Evolutionary conservation across 2,113 vertebrate genomes (phyloP), one percentile per base, ranked within the genome.

Genomic region (Podocnemis expansa): DNA sequence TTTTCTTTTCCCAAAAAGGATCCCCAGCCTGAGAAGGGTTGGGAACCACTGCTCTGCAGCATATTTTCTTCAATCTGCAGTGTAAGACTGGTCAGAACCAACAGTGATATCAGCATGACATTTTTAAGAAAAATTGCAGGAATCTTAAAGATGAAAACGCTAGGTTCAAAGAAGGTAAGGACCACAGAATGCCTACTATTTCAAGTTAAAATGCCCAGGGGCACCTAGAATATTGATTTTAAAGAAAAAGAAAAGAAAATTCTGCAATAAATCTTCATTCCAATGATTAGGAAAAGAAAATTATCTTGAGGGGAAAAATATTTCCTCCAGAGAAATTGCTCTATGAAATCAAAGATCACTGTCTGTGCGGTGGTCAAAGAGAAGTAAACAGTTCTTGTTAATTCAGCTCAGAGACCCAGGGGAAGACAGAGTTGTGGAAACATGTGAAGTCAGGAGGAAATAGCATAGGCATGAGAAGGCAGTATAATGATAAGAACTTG

Each of bases 61-160:
- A 38, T 6, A 2, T 86, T 94, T 89, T 94, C n/a, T 63, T 0
- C 84, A 5, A 67, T 85, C 43, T 89, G 76, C 38, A 31, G 25
- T 87, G 29, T 79, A 56, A 43, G 76, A 52, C 13, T 90, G 76
- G 81, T 91, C n/a, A 82, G 80, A 91, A 24, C 25, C 88, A 82
- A 80, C 78, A 70, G 10, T 82, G 41, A 81, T 80, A 34, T 38
- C 85, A 89, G 25, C 31, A 49, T 34, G 5, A 51, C 82, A 4
- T 89, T 95, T 90, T 86, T 70, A 70, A 89, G 91, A 92, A 12
- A 84, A 84, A 80, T 16, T 55, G n/a, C 31, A n/a, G 54, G 54
- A 5, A 21, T 90, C 63, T 49, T 90, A 93, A 95, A 56, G 34
- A 90, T n/a, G 90, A 78, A 67, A 25, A 0, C 90, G 70, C 29